These are phyloP conservation scores for Mesoligia furuncula DNA, from an alignment of 2,888 invertebrate genomes.

Conservation along the genomic window DNA sequence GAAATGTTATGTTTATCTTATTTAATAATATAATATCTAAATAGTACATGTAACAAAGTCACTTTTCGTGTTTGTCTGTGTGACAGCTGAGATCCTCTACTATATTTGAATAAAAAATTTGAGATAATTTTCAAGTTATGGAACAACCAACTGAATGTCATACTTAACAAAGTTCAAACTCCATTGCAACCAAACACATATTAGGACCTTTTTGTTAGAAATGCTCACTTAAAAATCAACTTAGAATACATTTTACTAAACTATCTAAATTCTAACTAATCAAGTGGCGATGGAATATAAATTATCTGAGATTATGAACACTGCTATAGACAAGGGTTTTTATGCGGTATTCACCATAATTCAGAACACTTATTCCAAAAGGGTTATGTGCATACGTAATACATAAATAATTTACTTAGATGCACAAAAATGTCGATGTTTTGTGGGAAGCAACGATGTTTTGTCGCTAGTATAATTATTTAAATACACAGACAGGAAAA, in stretches of 20 bases:
- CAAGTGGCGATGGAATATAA: not conserved
- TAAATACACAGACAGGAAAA: not conserved
- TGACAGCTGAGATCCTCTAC: not conserved
- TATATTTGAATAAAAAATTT: not conserved
- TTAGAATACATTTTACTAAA: not conserved
- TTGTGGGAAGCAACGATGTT: not conserved
- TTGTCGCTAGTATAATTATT: not conserved
- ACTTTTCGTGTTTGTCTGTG: not conserved
- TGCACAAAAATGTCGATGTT: not conserved
- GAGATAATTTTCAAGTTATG: not conserved
- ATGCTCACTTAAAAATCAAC: not conserved
- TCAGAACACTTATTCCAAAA: not conserved
- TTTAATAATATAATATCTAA: too few species aligned
- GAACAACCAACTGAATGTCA: not conserved
- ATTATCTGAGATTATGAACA: not conserved
- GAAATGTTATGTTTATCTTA: not conserved
- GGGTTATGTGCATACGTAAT: not conserved
- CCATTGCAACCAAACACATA: not conserved
- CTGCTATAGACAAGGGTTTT: too few species aligned
- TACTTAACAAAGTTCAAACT: not conserved
- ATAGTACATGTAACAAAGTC: too few species aligned
- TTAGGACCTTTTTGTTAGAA: not conserved
- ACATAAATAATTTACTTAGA: not conserved
- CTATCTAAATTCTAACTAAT: not conserved
- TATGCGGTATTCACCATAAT: not conserved